Base-by-base conservation (phyloP, 2,888 invertebrate genomes). In the Bedellia somnulentella region DNA sequence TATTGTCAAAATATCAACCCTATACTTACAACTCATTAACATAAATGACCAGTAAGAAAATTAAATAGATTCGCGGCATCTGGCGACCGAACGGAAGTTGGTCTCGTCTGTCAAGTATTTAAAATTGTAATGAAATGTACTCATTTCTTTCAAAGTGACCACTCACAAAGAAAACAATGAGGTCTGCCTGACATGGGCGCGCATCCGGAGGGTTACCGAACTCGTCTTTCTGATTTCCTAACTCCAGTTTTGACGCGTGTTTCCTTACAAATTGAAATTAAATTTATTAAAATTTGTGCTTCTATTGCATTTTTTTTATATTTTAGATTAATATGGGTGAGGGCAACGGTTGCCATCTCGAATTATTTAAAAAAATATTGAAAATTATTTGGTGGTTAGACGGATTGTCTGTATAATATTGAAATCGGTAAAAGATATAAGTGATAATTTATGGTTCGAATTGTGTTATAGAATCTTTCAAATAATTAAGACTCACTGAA, bases 21-120 rank as follows among this genome's bases (percentile, higher is more conserved):
- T 25, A 32, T 32, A 32, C 21, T 32, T 32, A 32, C 13, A n/a
- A 13, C 17, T 32, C 18, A 32, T 29, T 33, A 32, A 21, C 24
- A 32, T 32, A 32, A 32, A 32, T 24, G 27, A 18, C 32, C 32
- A 28, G 28, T 29, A 28, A 16, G 29, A 41, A 50, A 49, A 49
- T 51, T 53, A 49, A 62, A 62, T 58, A 57, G 52, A 46, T 17
- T 48, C 45, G 42, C 42, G 52, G 51, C 71, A 71, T 64, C 68
- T 70, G 73, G 64, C 56, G 53, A 52, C 47, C 53, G 55, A 55
- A 47, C 67, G 73, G 73, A 73, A 71, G 67, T 66, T 49, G 57
- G 67, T 67, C 66, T 75, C 73, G 66, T 52, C 66, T 75, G 70
- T 62, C 70, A 60, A 27, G 63, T 52, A 51, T 64, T 63, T 60